phyloP scores from a whole-genome alignment of 2,797 vertebrate species.

The Carcharodon carcharias region DNA sequence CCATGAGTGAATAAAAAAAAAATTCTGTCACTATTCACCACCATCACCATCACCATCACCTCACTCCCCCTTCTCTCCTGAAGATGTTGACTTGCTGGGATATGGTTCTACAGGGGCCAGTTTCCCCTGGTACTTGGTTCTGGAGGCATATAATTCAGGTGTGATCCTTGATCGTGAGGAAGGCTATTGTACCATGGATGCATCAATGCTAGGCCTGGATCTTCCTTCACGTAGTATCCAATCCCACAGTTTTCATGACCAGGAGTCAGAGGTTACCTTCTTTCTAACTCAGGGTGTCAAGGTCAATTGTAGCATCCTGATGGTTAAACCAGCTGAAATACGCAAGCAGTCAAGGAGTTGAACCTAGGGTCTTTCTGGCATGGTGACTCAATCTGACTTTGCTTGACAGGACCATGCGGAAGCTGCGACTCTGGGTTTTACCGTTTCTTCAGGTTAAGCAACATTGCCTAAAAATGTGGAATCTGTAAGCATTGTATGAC shows the following conservation, averaged over 20 bases:
- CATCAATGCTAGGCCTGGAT: not conserved
- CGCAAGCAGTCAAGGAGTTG: not conserved
- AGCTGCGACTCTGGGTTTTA: not conserved
- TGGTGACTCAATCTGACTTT: not conserved
- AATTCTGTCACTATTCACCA: not conserved
- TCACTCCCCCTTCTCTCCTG: not conserved
- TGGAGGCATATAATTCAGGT: not conserved
- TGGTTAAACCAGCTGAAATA: not conserved
- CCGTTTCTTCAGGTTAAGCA: not conserved
- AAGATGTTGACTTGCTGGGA: not conserved
- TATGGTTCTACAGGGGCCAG: not conserved
- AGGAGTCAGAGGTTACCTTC: not conserved
- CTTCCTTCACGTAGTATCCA: not conserved
- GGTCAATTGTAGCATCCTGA: not conserved
- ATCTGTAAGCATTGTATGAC: not conserved
- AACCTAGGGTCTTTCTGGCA: not conserved
- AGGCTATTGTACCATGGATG: not conserved
- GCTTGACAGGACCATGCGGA: not conserved
- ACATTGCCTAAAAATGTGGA: not conserved
- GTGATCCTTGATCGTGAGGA: not conserved
- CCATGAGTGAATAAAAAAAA: too few relatives aligned
- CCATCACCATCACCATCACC: too few relatives aligned
- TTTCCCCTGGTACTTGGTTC: not conserved
- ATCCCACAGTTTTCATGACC: not conserved
- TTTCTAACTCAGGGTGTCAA: not conserved